Percentiles rank a stretch among this genome's conserved stretches.
phyloP scores from a whole-genome alignment of 2,888 invertebrate genomes.

The Noctua janthina region DNA sequence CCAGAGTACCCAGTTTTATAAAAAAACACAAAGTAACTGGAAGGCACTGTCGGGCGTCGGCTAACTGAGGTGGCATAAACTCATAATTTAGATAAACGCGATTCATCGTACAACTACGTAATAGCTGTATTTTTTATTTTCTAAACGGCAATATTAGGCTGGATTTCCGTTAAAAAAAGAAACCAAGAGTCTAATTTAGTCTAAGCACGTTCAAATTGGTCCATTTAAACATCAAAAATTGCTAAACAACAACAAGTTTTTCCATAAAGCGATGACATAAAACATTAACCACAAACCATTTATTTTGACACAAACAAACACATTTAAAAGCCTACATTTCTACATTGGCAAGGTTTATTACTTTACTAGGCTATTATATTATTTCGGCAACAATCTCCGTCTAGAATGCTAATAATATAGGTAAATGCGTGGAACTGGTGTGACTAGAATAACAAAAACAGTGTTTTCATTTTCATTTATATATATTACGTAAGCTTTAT shows the following conservation, averaged over 20 bases:
- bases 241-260: not conserved
- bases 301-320: conserved; percentile 1
- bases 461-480: not conserved
- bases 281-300: not conserved
- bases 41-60: too few species aligned
- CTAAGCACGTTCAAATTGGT: conserved; percentile 6
- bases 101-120: too few species aligned
- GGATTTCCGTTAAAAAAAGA: not conserved
- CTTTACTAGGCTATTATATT: not conserved
- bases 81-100: too few species aligned
- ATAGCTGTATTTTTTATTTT: too few species aligned
- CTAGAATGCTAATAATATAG: not conserved
- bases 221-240: not conserved
- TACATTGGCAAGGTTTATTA: conserved; percentile 13
- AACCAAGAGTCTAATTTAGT: not conserved
- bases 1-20: too few species aligned
- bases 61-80: too few species aligned
- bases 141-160: too few species aligned
- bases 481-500: not conserved
- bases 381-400: not conserved
- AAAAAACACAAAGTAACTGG: too few species aligned
- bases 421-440: not conserved
- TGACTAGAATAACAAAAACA: not conserved
- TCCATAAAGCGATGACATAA: conserved; percentile 12
- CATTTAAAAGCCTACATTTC: not conserved